Evolutionary conservation across 1,140 invertebrate genomes (phyloP), one percentile per base, ranked within the genome.

Genomic region (Eufriesea mexicana): DNA sequence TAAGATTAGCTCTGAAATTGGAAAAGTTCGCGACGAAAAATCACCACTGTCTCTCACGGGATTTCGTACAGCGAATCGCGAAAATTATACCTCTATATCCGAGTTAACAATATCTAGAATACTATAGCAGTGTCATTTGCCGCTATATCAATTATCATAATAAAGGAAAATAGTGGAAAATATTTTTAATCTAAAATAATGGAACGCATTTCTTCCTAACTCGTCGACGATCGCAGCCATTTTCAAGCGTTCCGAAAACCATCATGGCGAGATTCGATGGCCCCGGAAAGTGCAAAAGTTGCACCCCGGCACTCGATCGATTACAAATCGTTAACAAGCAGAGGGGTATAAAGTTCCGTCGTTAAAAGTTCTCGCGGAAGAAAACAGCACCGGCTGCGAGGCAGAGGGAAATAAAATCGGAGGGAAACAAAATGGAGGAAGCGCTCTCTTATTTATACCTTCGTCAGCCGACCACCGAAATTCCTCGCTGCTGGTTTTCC

Each of bases 301-400:
- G 4, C 20, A 35, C 8, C 0, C n/a, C 16, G 49, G 18, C 16
- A 23, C 23, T n/a, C 28, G 67, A 79, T 79, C 45, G 55, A 79
- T 72, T 72, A 71, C 23, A 79, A 72, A 79, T 72, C 45, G 77
- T 72, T 79, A 79, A 62, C 77, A 72, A 72, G 77, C 8, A 64
- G 16, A 51, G 20, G 47, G 54, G 1, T 66, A 23, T 16, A 72
- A 81, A 81, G 68, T 74, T 74, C 1, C 71, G 28, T 74, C 70
- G 68, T 81, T 81, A 73, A 81, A 81, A 74, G 59, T 74, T 74
- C 4, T 10, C 66, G 77, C 54, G 28, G 7, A 45, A 7, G 35
- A 12, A n/a, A 14, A 49, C 20, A n/a, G n/a, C 25, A 28, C 35
- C 5, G 0, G n/a, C 5, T 0, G 18, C 20, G 47, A 10, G 23